Percentiles rank a stretch among this genome's conserved stretches.
Evolutionary conservation across 2,113 vertebrate genomes (phyloP).

Genomic region (Ptyas mucosa): DNA sequence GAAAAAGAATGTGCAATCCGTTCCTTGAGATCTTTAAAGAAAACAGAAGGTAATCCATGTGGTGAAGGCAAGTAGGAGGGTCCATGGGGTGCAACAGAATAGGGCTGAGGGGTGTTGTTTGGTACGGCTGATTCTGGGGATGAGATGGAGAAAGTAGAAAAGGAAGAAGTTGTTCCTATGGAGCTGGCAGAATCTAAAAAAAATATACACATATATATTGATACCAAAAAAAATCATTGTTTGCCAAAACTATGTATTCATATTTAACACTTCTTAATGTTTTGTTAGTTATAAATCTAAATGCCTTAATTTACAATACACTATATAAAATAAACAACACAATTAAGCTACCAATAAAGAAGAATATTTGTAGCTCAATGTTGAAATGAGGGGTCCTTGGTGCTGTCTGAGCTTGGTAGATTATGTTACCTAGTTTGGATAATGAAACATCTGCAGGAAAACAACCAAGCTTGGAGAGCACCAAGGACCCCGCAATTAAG

Average conservation of each 20-base stretch:
- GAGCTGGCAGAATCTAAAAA: slow-evolving; percentile 54
- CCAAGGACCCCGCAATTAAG: not conserved
- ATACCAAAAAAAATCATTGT: slow-evolving; percentile 23
- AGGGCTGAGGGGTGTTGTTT: slow-evolving; percentile 24
- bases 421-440: not conserved
- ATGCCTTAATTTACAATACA: slow-evolving; percentile 13
- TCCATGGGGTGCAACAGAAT: not conserved
- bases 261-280: not conserved
- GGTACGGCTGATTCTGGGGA: slow-evolving; percentile 26
- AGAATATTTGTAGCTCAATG: not conserved
- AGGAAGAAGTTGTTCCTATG: slow-evolving; percentile 34
- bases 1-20: not conserved
- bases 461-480: not conserved
- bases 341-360: not conserved
- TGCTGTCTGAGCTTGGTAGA: not conserved
- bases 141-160: slow-evolving; percentile 38
- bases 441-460: not conserved
- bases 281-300: not conserved
- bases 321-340: not conserved
- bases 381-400: not conserved
- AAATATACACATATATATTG: slow-evolving; percentile 10
- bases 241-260: slow-evolving; percentile 13
- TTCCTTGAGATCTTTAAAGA: slow-evolving; percentile 23
- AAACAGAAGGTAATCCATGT: slow-evolving; percentile 2
- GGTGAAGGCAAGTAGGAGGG: slow-evolving; percentile 37